Evolutionary conservation across 1,140 invertebrate genomes (phyloP).

Genomic region (Scylla paramamosain): DNA sequence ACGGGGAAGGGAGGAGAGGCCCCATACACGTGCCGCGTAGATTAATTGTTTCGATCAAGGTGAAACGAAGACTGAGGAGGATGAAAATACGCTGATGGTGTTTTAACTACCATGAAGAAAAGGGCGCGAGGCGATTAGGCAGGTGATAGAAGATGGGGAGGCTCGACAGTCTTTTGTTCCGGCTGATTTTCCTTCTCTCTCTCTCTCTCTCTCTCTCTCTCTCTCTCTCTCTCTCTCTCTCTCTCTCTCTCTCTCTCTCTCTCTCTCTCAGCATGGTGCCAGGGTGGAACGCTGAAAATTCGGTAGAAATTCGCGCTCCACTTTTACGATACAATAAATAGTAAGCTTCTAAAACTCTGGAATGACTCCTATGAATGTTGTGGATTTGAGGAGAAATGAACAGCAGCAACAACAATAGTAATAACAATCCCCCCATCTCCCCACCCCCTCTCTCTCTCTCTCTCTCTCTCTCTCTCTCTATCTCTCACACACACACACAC

Average conservation of each 20-base stretch:
- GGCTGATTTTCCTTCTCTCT: neutral
- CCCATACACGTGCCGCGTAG: neutral
- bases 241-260: conserved; percentile 8
- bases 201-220: neutral
- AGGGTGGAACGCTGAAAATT: too few species aligned
- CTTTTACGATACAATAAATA: too few species aligned
- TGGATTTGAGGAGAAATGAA: too few species aligned
- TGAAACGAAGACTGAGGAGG: neutral
- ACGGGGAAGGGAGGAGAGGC: neutral
- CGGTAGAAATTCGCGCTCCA: too few species aligned
- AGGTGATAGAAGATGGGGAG: conserved; percentile 12
- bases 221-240: neutral
- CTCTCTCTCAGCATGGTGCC: neutral
- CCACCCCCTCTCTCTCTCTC: too few species aligned
- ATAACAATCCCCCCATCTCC: too few species aligned
- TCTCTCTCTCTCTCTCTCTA: too few species aligned
- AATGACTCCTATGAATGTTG: too few species aligned
- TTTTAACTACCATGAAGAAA: neutral
- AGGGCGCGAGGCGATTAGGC: neutral
- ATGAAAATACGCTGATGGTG: neutral
- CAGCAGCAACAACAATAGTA: too few species aligned
- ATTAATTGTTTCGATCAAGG: conserved; percentile 3
- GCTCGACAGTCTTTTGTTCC: neutral
- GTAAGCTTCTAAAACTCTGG: too few species aligned
- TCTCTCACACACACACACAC: too few species aligned